These are phyloP conservation scores for Mesembrinibis cayennensis DNA, from an alignment of 2,113 vertebrate species.

Conservation along the genomic window DNA sequence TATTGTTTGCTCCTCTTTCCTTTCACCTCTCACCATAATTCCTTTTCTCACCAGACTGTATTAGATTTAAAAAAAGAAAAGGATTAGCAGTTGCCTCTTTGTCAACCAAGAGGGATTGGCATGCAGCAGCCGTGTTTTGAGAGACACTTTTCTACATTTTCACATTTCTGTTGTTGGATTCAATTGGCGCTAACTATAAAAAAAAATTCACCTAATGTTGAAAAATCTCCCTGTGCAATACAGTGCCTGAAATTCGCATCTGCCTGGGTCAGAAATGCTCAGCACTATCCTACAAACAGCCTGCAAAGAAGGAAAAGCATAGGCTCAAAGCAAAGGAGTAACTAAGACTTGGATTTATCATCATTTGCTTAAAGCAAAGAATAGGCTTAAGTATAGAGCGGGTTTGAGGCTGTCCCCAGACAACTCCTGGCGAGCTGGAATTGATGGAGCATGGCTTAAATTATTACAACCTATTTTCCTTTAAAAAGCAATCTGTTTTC, in stretches of 20 bases:
- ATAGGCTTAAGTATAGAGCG: background rate
- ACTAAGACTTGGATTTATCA: background rate
- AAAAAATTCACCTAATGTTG: background rate
- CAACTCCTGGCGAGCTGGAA: background rate
- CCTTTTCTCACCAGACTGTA: background rate
- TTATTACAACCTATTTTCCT: background rate
- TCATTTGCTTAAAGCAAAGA: background rate
- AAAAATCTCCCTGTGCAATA: background rate
- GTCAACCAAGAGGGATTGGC: background rate
- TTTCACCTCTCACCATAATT: background rate
- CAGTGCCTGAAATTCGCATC: background rate
- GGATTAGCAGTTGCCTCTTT: background rate
- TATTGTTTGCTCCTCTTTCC: background rate
- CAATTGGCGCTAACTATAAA: background rate
- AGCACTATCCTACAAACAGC: background rate
- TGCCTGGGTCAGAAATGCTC: background rate
- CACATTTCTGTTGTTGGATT: background rate
- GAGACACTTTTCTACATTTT: background rate
- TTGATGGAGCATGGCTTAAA: background rate
- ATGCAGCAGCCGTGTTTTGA: background rate
- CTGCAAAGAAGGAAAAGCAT: background rate
- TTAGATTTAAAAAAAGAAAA: background rate
- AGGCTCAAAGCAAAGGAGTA: background rate
- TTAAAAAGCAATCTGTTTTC: slow-evolving; percentile 38
- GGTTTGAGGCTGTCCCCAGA: background rate